phyloP scores from a whole-genome alignment of 2,113 vertebrate genomes.

The Cottus gobio region DNA sequence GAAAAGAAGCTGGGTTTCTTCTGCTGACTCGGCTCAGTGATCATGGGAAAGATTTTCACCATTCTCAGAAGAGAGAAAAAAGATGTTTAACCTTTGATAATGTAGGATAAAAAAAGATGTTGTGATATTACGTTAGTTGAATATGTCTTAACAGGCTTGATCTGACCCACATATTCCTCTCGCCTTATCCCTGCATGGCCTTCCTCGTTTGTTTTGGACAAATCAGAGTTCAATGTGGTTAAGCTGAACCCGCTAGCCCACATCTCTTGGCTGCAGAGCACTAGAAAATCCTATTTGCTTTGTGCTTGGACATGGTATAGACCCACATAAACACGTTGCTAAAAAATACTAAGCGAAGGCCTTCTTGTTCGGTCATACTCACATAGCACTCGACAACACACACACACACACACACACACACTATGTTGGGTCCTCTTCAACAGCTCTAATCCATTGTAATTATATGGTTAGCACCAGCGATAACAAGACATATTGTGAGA shows the following conservation, averaged over 20 bases:
- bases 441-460: slow-evolving; percentile 15
- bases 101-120: neutral
- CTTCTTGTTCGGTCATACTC: slow-evolving; percentile 20
- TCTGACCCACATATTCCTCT: neutral
- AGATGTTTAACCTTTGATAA: neutral
- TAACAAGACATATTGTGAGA: neutral
- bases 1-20: slow-evolving; percentile 1
- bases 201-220: slow-evolving; percentile 64
- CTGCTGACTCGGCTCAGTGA: neutral
- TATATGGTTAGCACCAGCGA: neutral
- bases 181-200: slow-evolving; percentile 31
- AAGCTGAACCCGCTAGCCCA: slow-evolving; percentile 76
- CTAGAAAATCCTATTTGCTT: slow-evolving; percentile 83
- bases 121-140: slow-evolving; percentile 18
- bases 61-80: neutral
- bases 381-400: slow-evolving; percentile 25
- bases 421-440: slow-evolving; percentile 1
- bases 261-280: slow-evolving; percentile 68
- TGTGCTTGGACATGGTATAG: slow-evolving; percentile 79
- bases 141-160: slow-evolving; percentile 42
- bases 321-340: slow-evolving; percentile 58
- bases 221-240: slow-evolving; percentile 77
- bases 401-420: slow-evolving; percentile 34
- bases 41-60: neutral
- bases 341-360: slow-evolving; percentile 52